These are phyloP conservation scores for Corapipo altera DNA, from an alignment of 2,113 vertebrate genomes.

Conservation along the genomic window DNA sequence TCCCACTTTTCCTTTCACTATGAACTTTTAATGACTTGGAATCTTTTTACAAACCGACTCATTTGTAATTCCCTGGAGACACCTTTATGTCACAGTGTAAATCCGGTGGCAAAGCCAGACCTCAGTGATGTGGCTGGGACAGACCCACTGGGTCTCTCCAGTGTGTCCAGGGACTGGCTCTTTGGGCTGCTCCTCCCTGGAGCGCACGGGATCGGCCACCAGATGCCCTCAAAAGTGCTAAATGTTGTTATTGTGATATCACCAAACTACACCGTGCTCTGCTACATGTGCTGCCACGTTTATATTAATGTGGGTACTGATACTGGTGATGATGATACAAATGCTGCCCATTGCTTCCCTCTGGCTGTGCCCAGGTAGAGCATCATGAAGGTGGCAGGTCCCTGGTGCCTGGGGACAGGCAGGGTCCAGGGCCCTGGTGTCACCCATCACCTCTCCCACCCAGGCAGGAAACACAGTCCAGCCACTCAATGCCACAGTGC, in stretches of 20 bases:
- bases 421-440: rapidly evolving
- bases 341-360: neutral
- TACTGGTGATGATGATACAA: neutral
- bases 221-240: rapidly evolving
- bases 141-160: neutral
- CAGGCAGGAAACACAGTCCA: neutral
- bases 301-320: neutral
- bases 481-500: neutral
- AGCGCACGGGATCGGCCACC: rapidly evolving
- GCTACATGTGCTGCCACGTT: too few relatives aligned
- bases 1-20: neutral
- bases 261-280: rapidly evolving
- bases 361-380: rapidly evolving
- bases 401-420: neutral
- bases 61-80: neutral
- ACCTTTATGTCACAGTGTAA: rapidly evolving
- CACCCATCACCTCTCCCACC: neutral
- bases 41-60: neutral
- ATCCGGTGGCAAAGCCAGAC: neutral
- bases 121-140: neutral
- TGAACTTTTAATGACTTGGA: neutral
- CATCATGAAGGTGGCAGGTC: neutral
- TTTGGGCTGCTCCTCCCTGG: neutral
- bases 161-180: rapidly evolving
- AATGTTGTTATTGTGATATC: neutral